Evolutionary conservation across 2,113 vertebrate species (phyloP).

Genomic region (Nycticorax nycticorax): DNA sequence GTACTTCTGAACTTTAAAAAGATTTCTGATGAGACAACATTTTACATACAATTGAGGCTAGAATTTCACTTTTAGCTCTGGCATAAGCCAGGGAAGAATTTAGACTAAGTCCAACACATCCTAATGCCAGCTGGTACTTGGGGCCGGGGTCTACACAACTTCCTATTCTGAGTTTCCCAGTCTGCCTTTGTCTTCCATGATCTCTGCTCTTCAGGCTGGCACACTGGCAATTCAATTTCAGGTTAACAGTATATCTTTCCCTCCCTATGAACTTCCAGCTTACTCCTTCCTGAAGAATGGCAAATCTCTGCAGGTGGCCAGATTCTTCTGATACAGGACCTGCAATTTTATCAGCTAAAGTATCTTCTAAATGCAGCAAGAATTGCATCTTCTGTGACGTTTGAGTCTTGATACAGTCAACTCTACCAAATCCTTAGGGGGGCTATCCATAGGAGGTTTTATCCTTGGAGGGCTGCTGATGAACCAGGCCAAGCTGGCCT

Average conservation of each 20-base stretch:
- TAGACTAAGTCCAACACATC: background rate
- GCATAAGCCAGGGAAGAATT: background rate
- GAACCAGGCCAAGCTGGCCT: background rate
- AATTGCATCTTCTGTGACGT: background rate
- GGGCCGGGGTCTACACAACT: accelerated
- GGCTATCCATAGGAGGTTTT: background rate
- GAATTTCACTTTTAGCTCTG: background rate
- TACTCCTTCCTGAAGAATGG: background rate
- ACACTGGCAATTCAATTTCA: background rate
- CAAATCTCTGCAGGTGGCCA: background rate
- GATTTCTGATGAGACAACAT: background rate
- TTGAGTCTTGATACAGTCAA: background rate
- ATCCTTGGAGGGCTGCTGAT: background rate
- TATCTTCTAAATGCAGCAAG: background rate
- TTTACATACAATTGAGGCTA: background rate
- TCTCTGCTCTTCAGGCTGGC: background rate
- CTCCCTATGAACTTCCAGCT: background rate
- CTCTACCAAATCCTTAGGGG: background rate
- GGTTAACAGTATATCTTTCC: background rate
- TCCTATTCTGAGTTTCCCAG: background rate
- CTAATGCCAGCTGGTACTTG: background rate
- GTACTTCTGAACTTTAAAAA: background rate
- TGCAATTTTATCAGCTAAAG: background rate
- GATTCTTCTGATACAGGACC: background rate
- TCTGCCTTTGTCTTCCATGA: background rate